Evolutionary conservation across 1,140 invertebrate genomes (phyloP).

Genomic region (Nixonia krombeini): DNA sequence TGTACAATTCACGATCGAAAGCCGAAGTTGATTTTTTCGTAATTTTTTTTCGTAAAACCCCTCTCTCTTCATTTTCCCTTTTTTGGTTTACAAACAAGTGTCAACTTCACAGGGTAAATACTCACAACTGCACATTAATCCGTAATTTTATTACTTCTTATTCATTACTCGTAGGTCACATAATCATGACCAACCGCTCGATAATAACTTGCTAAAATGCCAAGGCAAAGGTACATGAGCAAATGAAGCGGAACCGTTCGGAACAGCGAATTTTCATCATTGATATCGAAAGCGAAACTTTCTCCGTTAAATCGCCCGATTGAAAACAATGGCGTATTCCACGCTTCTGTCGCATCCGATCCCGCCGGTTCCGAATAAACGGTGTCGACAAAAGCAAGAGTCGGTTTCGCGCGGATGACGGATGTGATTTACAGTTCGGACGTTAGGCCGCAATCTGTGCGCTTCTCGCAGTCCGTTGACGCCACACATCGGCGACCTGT

Average conservation of each 20-base stretch:
- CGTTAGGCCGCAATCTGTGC: neutral
- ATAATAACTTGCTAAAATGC: no score
- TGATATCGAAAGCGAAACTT: conserved; percentile 24
- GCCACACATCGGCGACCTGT: neutral
- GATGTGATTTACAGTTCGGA: conserved; percentile 23
- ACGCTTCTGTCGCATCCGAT: conserved; percentile 19
- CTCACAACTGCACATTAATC: no score
- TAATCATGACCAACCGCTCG: neutral
- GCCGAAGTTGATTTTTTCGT: no score
- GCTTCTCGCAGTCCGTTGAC: conserved; percentile 3
- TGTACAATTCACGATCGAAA: no score
- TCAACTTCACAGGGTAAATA: no score
- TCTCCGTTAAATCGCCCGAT: conserved; percentile 18
- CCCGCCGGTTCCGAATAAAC: conserved; percentile 11
- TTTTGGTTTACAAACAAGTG: no score
- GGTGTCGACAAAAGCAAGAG: conserved; percentile 10
- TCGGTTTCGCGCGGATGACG: conserved; percentile 19
- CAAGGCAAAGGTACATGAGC: no score
- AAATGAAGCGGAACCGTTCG: neutral
- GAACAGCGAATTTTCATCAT: neutral
- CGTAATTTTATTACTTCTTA: no score
- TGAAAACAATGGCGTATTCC: conserved; percentile 26
- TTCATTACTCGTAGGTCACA: no score
- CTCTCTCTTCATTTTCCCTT: no score
- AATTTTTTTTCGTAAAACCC: no score